A percentile compares a stretch with the other conserved stretches of the same genome.
These are phyloP conservation scores for Forbesichthys papilliferus DNA, from an alignment of 2,113 vertebrate species.

Conservation along the genomic window DNA sequence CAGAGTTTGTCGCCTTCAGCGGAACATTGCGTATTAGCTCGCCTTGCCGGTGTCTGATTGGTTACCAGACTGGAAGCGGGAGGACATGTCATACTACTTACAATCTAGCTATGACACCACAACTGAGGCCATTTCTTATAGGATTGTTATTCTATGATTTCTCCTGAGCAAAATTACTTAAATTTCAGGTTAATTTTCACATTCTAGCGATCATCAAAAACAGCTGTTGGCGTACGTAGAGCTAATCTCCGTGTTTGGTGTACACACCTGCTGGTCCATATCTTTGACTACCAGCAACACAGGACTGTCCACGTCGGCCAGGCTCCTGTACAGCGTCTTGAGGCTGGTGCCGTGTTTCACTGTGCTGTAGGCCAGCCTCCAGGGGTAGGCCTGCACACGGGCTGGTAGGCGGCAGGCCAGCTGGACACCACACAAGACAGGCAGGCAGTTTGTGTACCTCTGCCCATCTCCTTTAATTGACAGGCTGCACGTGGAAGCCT, in stretches of 20 bases:
- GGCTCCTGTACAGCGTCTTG: conserved; percentile 93
- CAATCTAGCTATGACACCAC: no score
- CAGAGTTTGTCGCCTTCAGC: no score
- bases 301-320: conserved; percentile 85
- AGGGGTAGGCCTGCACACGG: conserved; percentile 91
- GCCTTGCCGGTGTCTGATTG: no score
- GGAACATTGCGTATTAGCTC: no score
- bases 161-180: no score
- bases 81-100: no score
- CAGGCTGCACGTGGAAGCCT: neutral
- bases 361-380: conserved; percentile 91
- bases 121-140: no score
- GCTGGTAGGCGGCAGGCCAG: conserved; percentile 88
- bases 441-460: no score
- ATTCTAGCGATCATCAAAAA: no score
- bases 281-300: conserved; percentile 94
- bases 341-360: conserved; percentile 92
- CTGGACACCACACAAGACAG: conserved; percentile 62
- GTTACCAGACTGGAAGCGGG: no score
- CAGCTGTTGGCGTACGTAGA: neutral
- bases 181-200: no score
- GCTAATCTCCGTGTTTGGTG: neutral
- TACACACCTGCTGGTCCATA: conserved; percentile 88
- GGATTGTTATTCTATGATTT: no score
- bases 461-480: neutral